Evolutionary conservation across 2,888 invertebrate species (phyloP), one percentile per base, ranked within the genome.

Genomic region (Stenolophus ochropezus): DNA sequence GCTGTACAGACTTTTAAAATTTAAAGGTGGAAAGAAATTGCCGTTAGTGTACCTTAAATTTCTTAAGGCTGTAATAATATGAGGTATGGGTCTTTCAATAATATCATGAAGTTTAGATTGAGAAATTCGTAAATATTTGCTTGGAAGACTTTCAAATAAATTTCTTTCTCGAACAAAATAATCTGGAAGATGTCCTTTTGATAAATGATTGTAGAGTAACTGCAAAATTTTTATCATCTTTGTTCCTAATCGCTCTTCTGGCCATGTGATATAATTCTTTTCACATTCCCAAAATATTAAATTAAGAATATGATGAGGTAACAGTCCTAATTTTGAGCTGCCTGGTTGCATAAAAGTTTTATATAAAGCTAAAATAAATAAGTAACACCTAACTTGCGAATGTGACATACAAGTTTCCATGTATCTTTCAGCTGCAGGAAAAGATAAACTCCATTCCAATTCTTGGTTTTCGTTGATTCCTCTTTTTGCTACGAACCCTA

Each of bases 251-350:
- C 93, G 91, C 86, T 94, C 93, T 86, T 95, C 94, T 0, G 94
- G 92, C 95, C 95, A 96, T 82, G 91, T 92, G 0, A 91, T 91
- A 84, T 91, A 93, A 85, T 94, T 92, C 82, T 92, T 91, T 88
- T 96, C 95, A 84, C 95, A 94, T 89, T 95, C 92, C 94, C 94
- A 94, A 87, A 95, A 95, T 27, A 96, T 88, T 85, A 94, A 92
- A 83, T 93, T 93, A 78, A 94, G 92, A 42, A 96, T 91, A 85
- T 96, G 96, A 82, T 93, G 93, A 0, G 93, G 91, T 14, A 93
- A 92, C 20, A 96, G 89, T 3, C 95, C 94, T 73, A 92, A 90
- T 85, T 92, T 92, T 1, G 92, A 90, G 11, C 92, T 92, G 23
- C 92, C 89, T 20, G 93, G 93, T 86, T 94, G 94, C 83, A 96